Percentiles rank a stretch among this genome's conserved stretches.
Evolutionary conservation across 1,140 invertebrate species (phyloP).

Genomic region (Heliconius himera): DNA sequence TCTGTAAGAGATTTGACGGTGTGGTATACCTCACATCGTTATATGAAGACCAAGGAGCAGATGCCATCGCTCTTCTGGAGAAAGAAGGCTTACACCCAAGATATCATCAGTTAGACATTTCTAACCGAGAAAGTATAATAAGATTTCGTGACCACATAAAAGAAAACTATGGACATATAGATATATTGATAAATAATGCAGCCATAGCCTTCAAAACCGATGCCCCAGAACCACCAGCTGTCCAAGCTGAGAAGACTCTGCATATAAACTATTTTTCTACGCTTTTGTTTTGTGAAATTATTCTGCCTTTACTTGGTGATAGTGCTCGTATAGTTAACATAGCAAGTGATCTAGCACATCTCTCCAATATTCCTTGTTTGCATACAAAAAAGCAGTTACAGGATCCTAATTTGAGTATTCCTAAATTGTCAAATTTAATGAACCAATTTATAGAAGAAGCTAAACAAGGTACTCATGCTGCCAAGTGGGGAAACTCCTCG

Average conservation of each 20-base stretch:
- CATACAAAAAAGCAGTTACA: constrained; percentile 80
- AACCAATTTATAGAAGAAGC: constrained; percentile 84
- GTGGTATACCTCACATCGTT: constrained; percentile 85
- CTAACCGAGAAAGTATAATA: constrained; percentile 68
- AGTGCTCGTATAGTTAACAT: constrained; percentile 89
- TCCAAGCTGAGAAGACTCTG: constrained; percentile 88
- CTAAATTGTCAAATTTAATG: constrained; percentile 83
- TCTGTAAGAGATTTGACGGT: constrained; percentile 84
- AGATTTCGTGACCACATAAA: constrained; percentile 83
- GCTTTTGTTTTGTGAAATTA: constrained; percentile 83
- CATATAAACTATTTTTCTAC: constrained; percentile 87
- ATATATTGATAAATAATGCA: constrained; percentile 93
- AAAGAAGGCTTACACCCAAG: constrained; percentile 79
- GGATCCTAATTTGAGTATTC: constrained; percentile 81
- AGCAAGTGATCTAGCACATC: constrained; percentile 86
- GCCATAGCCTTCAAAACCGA: constrained; percentile 87
- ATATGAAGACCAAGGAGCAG: constrained; percentile 80
- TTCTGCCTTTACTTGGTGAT: constrained; percentile 86
- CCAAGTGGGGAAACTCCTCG: constrained; percentile 83
- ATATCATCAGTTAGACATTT: constrained; percentile 88
- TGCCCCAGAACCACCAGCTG: constrained; percentile 84
- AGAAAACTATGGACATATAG: constrained; percentile 87
- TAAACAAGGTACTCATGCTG: constrained; percentile 63
- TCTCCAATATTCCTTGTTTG: constrained; percentile 81
- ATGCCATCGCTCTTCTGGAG: constrained; percentile 82